A percentile compares a stretch with the other conserved stretches of the same genome.
Evolutionary conservation across 1,140 invertebrate species (phyloP).

Genomic region (Drosophila micromelanica): DNA sequence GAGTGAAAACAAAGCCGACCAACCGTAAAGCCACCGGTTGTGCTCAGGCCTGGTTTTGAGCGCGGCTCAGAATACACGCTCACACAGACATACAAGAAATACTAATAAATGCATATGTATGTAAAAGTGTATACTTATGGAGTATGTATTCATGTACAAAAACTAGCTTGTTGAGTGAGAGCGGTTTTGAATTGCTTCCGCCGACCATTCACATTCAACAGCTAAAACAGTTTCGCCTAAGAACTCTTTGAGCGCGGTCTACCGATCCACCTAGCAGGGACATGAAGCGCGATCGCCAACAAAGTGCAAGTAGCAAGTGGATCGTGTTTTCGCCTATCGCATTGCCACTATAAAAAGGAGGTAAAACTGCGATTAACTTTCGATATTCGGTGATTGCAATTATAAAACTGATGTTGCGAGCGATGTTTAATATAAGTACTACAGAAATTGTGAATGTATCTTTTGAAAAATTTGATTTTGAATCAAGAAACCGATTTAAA

Average conservation of each 20-base stretch:
- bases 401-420: too few species aligned
- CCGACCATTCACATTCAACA: slow-evolving; percentile 56
- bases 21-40: slow-evolving; percentile 60
- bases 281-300: slow-evolving; percentile 27
- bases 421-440: neutral
- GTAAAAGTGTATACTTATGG: neutral
- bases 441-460: neutral
- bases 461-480: too few species aligned
- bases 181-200: slow-evolving; percentile 54
- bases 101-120: slow-evolving; percentile 1
- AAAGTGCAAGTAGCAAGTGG: slow-evolving; percentile 43
- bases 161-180: slow-evolving; percentile 39
- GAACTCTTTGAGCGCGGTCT: slow-evolving; percentile 76
- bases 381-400: too few species aligned
- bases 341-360: too few species aligned
- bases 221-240: slow-evolving; percentile 75
- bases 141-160: neutral
- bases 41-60: slow-evolving; percentile 60
- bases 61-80: slow-evolving; percentile 44
- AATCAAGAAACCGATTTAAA: neutral
- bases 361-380: too few species aligned
- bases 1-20: slow-evolving; percentile 66
- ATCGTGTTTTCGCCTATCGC: slow-evolving; percentile 12
- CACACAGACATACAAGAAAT: slow-evolving; percentile 12
- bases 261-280: slow-evolving; percentile 54